These are phyloP conservation scores for Alosa alosa DNA, from an alignment of 2,113 vertebrate genomes.

Conservation along the genomic window DNA sequence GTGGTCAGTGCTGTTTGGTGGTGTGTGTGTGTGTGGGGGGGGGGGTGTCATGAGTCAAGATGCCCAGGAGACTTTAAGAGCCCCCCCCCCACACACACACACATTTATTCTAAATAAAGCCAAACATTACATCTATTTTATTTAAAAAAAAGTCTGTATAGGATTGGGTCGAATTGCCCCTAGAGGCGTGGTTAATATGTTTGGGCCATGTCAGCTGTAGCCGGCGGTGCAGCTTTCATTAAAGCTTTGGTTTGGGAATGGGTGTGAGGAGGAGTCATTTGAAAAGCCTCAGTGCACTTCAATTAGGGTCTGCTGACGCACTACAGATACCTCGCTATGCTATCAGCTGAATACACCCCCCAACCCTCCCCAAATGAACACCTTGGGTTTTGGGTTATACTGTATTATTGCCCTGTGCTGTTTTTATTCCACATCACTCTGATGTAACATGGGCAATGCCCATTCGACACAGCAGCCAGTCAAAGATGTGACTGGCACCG, in stretches of 20 bases:
- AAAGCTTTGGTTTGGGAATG: background rate
- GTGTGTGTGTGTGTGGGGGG: background rate
- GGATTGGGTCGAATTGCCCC: background rate
- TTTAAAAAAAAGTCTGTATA: background rate
- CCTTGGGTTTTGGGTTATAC: background rate
- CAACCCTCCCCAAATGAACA: conserved; percentile 8
- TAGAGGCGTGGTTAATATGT: background rate
- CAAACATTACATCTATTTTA: background rate
- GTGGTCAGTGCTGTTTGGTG: background rate
- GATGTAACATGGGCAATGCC: background rate
- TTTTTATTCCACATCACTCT: background rate
- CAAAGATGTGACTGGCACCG: background rate
- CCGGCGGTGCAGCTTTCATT: conserved; percentile 1
- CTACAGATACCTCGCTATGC: background rate
- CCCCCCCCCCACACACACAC: background rate
- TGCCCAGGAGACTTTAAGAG: background rate
- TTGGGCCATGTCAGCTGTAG: background rate
- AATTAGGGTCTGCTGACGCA: background rate
- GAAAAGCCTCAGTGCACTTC: background rate
- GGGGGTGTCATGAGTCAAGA: background rate
- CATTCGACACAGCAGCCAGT: background rate
- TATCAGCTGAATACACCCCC: background rate
- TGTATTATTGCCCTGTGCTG: background rate
- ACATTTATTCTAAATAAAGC: background rate
- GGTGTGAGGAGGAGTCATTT: background rate